Evolutionary conservation across 2,888 invertebrate species (phyloP).

Genomic region (Dryobotodes eremita): DNA sequence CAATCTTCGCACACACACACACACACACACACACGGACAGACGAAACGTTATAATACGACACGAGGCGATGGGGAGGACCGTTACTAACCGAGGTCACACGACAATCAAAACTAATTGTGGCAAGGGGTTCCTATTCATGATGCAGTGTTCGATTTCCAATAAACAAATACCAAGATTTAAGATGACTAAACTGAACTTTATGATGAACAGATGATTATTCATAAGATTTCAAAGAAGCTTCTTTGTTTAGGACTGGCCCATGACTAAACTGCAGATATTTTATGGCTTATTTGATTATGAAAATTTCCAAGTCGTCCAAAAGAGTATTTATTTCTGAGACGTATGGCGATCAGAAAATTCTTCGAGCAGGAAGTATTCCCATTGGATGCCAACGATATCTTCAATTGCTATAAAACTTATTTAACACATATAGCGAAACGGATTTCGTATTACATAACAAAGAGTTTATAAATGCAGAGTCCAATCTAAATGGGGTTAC

Average conservation of each 20-base stretch:
- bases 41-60: slow-evolving; percentile 4
- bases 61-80: slow-evolving; percentile 29
- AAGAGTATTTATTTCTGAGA: not conserved
- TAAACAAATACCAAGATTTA: slow-evolving; percentile 3
- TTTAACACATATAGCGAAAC: slow-evolving; percentile 45
- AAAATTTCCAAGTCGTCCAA: not conserved
- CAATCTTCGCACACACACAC: slow-evolving; percentile 35
- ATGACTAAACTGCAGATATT: slow-evolving; percentile 16
- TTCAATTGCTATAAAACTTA: slow-evolving; percentile 23
- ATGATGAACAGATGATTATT: slow-evolving; percentile 1
- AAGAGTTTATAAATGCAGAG: slow-evolving; percentile 72
- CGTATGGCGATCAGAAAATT: not conserved
- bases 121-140: slow-evolving; percentile 41
- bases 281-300: not conserved
- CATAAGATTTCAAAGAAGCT: slow-evolving; percentile 17
- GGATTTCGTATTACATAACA: slow-evolving; percentile 61
- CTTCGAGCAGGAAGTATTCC: not conserved
- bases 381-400: slow-evolving; percentile 1
- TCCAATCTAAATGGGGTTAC: slow-evolving; percentile 75
- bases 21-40: slow-evolving; percentile 7
- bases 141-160: slow-evolving; percentile 31
- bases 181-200: slow-evolving; percentile 12
- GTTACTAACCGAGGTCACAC: slow-evolving; percentile 39
- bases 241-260: slow-evolving; percentile 10
- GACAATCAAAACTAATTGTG: slow-evolving; percentile 46